phyloP scores from a whole-genome alignment of 92 coral and sea anemone genomes.

The Porites evermanni region DNA sequence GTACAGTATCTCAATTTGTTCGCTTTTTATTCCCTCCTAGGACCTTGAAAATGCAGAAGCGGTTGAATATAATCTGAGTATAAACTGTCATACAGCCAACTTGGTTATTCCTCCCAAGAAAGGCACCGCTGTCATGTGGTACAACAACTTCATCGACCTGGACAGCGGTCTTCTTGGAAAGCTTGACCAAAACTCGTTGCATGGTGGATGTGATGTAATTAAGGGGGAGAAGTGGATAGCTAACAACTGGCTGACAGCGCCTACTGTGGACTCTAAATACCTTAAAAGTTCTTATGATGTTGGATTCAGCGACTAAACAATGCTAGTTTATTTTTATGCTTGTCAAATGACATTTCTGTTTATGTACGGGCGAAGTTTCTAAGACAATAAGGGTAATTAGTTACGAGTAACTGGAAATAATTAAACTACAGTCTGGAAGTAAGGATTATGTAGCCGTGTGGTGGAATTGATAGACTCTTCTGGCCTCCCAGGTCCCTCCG shows the following conservation, averaged over 20 bases:
- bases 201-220: constrained; percentile 94
- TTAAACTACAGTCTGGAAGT: too few relatives aligned
- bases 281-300: constrained; percentile 78
- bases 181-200: constrained; percentile 81
- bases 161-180: constrained; percentile 86
- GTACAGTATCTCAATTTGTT: neutral
- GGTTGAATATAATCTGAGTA: constrained; percentile 73
- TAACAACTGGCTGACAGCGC: constrained; percentile 96
- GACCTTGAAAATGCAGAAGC: constrained; percentile 21
- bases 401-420: too few relatives aligned
- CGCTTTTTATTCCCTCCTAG: neutral
- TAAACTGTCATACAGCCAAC: constrained; percentile 73
- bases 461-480: too few relatives aligned
- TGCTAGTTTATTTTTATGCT: neutral
- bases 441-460: too few relatives aligned
- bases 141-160: constrained; percentile 85
- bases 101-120: constrained; percentile 85
- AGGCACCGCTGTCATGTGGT: constrained; percentile 97
- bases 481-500: too few relatives aligned
- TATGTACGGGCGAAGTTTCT: neutral
- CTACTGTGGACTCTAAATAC: constrained; percentile 58
- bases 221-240: constrained; percentile 97
- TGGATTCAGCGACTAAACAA: constrained; percentile 30
- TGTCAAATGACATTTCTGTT: too few relatives aligned
- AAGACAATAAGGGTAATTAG: too few relatives aligned